These are phyloP conservation scores for Emberiza fucata DNA, from an alignment of 2,113 vertebrate species.

Conservation along the genomic window DNA sequence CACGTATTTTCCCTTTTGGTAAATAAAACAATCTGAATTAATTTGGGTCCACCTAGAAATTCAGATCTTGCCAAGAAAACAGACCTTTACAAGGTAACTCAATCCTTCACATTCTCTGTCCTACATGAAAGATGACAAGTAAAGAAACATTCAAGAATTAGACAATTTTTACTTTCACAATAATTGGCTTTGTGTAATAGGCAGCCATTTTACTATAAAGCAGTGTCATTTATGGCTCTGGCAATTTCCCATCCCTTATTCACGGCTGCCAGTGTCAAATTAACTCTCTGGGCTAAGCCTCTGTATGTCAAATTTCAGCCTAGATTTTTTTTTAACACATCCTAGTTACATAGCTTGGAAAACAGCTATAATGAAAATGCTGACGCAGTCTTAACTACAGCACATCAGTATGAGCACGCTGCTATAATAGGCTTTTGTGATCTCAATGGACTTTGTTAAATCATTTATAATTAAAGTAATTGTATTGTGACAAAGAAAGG, in stretches of 20 bases:
- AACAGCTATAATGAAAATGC: constrained; percentile 39
- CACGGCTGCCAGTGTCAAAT: not conserved
- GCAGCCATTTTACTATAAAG: not conserved
- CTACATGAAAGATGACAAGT: not conserved
- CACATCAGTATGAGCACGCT: not conserved
- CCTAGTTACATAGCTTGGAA: constrained; percentile 25
- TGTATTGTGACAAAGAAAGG: constrained; percentile 49
- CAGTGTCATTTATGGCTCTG: not conserved
- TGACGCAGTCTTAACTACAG: constrained; percentile 50
- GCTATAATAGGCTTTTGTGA: constrained; percentile 44
- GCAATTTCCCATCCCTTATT: not conserved
- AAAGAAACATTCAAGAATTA: not conserved
- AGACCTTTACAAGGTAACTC: not conserved
- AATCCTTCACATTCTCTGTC: not conserved
- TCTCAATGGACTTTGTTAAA: constrained; percentile 40
- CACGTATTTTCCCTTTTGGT: constrained; percentile 15
- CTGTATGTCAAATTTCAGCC: not conserved
- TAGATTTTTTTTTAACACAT: not conserved
- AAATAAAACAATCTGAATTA: constrained; percentile 36
- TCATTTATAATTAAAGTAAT: constrained; percentile 57
- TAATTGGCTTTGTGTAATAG: not conserved
- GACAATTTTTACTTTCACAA: not conserved
- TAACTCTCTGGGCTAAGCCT: constrained; percentile 4
- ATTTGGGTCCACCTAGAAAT: not conserved
- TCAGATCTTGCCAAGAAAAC: constrained; percentile 11